Conservation (phyloP, 2,888 invertebrate genomes). For the Drosophila mayaguana region DNA sequence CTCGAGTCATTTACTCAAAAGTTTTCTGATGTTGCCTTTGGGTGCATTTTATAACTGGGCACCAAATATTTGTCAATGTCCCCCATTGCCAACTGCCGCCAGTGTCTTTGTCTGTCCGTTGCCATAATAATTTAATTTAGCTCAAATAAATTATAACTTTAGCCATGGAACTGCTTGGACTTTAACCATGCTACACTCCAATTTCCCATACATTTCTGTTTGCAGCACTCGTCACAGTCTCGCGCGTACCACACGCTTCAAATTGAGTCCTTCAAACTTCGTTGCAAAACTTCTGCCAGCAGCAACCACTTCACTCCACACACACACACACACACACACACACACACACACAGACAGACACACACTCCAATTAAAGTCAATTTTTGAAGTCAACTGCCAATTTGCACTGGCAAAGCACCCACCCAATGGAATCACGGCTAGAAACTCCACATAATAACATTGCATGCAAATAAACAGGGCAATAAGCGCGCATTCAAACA, state of each 20-base stretch:
- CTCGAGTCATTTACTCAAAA: slow-evolving; percentile 71
- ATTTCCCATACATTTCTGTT: not conserved
- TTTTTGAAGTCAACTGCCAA: slow-evolving; percentile 77
- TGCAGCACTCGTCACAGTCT: slow-evolving; percentile 65
- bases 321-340: slow-evolving; percentile 10
- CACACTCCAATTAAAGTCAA: slow-evolving; percentile 71
- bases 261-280: slow-evolving; percentile 75
- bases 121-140: slow-evolving; percentile 75
- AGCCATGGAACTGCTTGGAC: slow-evolving; percentile 25
- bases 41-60: slow-evolving; percentile 78
- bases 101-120: slow-evolving; percentile 37
- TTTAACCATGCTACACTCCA: slow-evolving; percentile 10
- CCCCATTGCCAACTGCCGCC: not conserved
- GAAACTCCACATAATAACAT: slow-evolving; percentile 58
- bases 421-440: slow-evolving; percentile 26
- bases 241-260: slow-evolving; percentile 60
- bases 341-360: slow-evolving; percentile 13
- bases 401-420: slow-evolving; percentile 50
- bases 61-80: slow-evolving; percentile 74
- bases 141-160: slow-evolving; percentile 77
- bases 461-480: slow-evolving; percentile 74
- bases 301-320: slow-evolving; percentile 20
- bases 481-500: slow-evolving; percentile 39
- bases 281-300: slow-evolving; percentile 43
- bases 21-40: slow-evolving; percentile 75